A percentile compares a stretch with the other conserved stretches of the same genome.
Conservation (phyloP, 2,797 vertebrate genomes). For the Oophaga sylvatica region DNA sequence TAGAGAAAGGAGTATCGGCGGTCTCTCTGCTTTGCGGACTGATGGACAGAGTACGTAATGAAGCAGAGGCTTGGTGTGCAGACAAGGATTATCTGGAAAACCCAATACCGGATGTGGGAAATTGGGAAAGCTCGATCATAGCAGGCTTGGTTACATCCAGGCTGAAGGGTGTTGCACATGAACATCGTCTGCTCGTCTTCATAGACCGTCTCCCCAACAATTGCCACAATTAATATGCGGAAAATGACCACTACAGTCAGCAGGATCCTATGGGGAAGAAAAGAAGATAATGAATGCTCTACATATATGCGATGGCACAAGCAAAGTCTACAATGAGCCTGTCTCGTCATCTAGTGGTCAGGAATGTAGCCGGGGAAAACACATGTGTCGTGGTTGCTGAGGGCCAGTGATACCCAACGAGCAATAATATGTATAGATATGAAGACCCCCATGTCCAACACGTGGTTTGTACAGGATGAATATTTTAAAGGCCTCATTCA, state of each 20-base stretch:
- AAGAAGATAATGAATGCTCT: not conserved
- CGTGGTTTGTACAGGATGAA: no score
- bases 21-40: slow-evolving; percentile 84
- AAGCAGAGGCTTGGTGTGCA: slow-evolving; percentile 88
- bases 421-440: not conserved
- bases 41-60: slow-evolving; percentile 88
- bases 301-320: not conserved
- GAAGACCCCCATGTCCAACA: no score
- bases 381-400: no score
- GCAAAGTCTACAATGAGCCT: not conserved
- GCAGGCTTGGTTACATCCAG: slow-evolving; percentile 90
- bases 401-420: not conserved
- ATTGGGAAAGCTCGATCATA: slow-evolving; percentile 92
- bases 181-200: slow-evolving; percentile 93
- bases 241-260: slow-evolving; percentile 93
- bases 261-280: slow-evolving; percentile 79
- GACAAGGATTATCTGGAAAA: slow-evolving; percentile 87
- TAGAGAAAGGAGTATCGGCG: slow-evolving; percentile 83
- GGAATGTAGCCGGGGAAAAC: no score
- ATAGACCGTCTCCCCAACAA: slow-evolving; percentile 89
- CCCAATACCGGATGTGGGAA: slow-evolving; percentile 91
- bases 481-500: no score
- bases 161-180: slow-evolving; percentile 91
- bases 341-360: not conserved
- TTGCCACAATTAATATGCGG: slow-evolving; percentile 89